Evolutionary conservation across 2,113 vertebrate species (phyloP).

Genomic region (Gymnobelideus leadbeateri): DNA sequence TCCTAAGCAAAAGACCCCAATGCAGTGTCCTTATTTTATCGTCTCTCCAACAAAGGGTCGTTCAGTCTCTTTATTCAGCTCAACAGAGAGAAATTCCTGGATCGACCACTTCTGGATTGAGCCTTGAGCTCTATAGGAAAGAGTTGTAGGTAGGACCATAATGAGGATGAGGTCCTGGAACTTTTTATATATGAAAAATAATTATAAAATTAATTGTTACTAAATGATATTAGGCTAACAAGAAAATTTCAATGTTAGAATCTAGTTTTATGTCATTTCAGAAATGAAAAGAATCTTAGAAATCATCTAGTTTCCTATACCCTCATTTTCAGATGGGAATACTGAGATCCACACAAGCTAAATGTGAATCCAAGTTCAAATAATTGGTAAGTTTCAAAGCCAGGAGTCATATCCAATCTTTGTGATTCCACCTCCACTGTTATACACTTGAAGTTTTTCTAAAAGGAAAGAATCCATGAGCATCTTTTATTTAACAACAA

Average conservation of each 20-base stretch:
- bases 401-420: not conserved
- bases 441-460: not conserved
- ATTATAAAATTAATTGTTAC: not conserved
- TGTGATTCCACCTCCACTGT: not conserved
- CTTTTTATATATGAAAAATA: not conserved
- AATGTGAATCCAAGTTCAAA: not conserved
- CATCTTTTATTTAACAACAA: not conserved
- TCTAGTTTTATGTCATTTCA: not conserved
- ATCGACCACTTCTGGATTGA: not conserved
- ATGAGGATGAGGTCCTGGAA: not conserved
- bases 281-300: not conserved
- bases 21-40: not conserved
- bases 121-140: not conserved
- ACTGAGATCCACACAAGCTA: not conserved
- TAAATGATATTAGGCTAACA: not conserved
- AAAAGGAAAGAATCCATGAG: not conserved
- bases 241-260: not conserved
- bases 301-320: not conserved
- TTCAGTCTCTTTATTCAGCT: not conserved
- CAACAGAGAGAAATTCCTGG: not conserved
- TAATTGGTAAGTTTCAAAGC: not conserved
- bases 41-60: not conserved
- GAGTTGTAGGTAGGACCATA: not conserved
- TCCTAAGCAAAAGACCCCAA: not conserved
- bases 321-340: not conserved